phyloP scores from a whole-genome alignment of 2,797 vertebrate genomes.

The Varecia variegata region DNA sequence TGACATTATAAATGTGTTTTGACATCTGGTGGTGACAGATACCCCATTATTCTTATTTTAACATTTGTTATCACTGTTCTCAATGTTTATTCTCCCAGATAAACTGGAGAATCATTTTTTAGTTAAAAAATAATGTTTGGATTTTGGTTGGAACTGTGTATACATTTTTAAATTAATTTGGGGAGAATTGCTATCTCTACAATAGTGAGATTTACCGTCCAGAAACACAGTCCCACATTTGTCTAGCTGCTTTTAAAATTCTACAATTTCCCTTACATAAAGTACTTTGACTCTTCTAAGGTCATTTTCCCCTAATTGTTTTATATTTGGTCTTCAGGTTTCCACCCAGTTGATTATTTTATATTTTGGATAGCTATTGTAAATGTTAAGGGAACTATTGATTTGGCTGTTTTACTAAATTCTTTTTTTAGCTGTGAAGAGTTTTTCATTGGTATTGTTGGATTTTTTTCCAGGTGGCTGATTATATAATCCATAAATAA shows the following conservation, averaged over 20 bases:
- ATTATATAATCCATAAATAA: background rate
- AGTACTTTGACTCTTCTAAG: background rate
- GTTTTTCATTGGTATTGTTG: background rate
- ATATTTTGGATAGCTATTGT: background rate
- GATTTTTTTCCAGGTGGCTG: background rate
- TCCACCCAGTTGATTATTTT: background rate
- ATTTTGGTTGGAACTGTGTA: conserved; percentile 38
- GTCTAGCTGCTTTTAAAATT: background rate
- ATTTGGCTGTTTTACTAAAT: background rate
- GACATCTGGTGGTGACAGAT: background rate
- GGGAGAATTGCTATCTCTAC: background rate
- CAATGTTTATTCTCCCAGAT: background rate
- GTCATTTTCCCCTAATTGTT: background rate
- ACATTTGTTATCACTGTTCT: background rate
- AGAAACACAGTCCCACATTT: background rate
- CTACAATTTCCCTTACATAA: background rate
- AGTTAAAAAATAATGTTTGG: conserved; percentile 21
- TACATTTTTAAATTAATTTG: conserved; percentile 17
- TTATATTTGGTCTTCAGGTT: background rate
- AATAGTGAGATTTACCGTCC: background rate
- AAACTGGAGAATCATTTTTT: conserved; percentile 5
- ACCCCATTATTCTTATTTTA: background rate
- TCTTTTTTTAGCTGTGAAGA: background rate
- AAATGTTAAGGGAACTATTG: background rate
- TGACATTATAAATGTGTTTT: conserved; percentile 29